phyloP scores from a whole-genome alignment of 2,888 invertebrate genomes.

The Criorhina ranunculi region DNA sequence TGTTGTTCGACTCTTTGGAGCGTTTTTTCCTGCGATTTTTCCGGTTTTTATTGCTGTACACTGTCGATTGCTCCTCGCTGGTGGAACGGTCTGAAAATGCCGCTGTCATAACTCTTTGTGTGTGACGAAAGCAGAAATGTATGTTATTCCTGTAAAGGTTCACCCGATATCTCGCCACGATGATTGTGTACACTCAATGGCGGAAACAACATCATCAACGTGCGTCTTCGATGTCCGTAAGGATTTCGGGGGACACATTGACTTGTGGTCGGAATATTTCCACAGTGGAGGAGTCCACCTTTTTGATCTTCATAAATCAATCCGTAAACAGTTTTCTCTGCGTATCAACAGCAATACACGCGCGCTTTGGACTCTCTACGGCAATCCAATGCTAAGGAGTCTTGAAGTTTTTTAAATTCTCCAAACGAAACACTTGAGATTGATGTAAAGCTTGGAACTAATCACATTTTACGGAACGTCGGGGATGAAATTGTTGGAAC shows the following conservation, averaged over 20 bases:
- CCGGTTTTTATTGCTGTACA: conserved; percentile 57
- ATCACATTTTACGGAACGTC: conserved; percentile 54
- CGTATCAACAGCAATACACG: conserved; percentile 40
- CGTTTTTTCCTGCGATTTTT: conserved; percentile 35
- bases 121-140: conserved; percentile 75
- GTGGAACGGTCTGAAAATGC: conserved; percentile 64
- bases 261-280: conserved; percentile 53
- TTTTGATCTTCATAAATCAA: conserved; percentile 77
- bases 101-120: conserved; percentile 76
- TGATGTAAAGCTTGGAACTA: conserved; percentile 46
- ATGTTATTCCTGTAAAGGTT: conserved; percentile 75
- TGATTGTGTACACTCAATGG: conserved; percentile 70
- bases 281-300: conserved; percentile 60
- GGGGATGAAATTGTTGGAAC: conserved; percentile 25
- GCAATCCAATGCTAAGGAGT: conserved; percentile 59
- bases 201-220: conserved; percentile 75
- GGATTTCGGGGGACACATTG: conserved; percentile 52
- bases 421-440: conserved; percentile 54
- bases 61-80: conserved; percentile 57
- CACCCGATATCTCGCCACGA: conserved; percentile 75
- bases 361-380: conserved; percentile 33
- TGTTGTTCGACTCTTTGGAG: conserved; percentile 68
- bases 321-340: conserved; percentile 32
- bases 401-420: conserved; percentile 73
- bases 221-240: conserved; percentile 46